Base-by-base conservation (phyloP, 2,888 invertebrate genomes). In the Pristionchus japonicus region DNA sequence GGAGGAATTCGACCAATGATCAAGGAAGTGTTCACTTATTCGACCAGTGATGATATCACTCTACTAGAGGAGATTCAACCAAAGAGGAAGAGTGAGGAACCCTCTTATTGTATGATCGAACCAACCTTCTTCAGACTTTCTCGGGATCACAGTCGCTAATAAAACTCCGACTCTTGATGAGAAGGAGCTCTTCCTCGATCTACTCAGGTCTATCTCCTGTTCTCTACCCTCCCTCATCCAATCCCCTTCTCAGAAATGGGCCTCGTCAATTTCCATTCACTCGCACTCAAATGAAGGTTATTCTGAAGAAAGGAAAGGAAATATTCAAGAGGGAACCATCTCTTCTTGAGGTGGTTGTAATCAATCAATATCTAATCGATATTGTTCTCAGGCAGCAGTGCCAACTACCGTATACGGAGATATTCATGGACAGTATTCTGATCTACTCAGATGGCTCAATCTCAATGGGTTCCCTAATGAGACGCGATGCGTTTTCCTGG, bases 361-460 rank as follows among this genome's bases (percentile, higher is more conserved):
- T n/a, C n/a, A n/a, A n/a, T n/a, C n/a, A n/a, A n/a, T n/a, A n/a
- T n/a, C n/a, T n/a, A n/a, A n/a, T n/a, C n/a, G n/a, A n/a, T n/a
- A n/a, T n/a, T n/a, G n/a, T n/a, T n/a, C n/a, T n/a, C 87, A 91
- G 89, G 88, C 89, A 27, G 82, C 89, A 43, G 91, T 91, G 11
- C 90, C 91, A 11, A 83, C 84, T 20, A 86, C 86, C 20, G 88
- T 91, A 23, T 91, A 91, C 87, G 91, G 90, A 17, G 91, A 91
- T 84, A 90, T 91, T 47, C 91, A 91, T 61, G 91, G 91, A 20
- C 91, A 91, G 80, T 91, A 90, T 82, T 90, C 90, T 31, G 91
- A 91, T 74, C 89, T 91, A 3, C 87, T 86, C 27, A 86, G 91
- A 27, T 91, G 91, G 91, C 83, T 91, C 47, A 91, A 91, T 87